Evolutionary conservation across 1,140 invertebrate species (phyloP).

Genomic region (Notospermus geniculatus): DNA sequence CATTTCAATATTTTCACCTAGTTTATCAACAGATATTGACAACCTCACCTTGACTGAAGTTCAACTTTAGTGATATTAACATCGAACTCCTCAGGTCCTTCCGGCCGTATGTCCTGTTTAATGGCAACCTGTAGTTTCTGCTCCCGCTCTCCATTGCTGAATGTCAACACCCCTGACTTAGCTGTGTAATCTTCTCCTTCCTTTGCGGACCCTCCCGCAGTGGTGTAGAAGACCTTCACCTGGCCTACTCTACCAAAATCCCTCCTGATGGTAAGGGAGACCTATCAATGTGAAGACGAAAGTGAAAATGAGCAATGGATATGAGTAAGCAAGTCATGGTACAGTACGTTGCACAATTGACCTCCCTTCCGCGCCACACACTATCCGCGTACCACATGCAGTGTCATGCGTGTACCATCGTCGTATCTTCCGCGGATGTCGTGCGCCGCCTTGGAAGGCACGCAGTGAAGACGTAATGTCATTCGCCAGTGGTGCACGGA

Average conservation of each 20-base stretch:
- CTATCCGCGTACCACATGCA: no score
- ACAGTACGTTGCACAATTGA: no score
- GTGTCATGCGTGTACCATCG: no score
- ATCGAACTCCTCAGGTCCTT: conserved; percentile 47
- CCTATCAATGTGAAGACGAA: conserved; percentile 29
- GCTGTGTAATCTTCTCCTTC: conserved; percentile 35
- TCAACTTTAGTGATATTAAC: conserved; percentile 40
- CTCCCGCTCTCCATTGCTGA: conserved; percentile 32
- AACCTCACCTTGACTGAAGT: conserved; percentile 19
- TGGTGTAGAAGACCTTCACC: conserved; percentile 43
- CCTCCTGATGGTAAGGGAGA: conserved; percentile 31
- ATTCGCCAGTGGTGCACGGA: no score
- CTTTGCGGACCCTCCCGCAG: conserved; percentile 35
- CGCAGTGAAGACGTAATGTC: no score
- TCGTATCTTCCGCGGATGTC: no score
- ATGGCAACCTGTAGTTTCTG: conserved; percentile 31
- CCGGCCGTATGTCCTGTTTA: conserved; percentile 35
- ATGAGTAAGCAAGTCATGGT: no score
- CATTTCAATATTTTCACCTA: no score
- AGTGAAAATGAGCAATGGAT: no score
- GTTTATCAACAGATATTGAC: no score
- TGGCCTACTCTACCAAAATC: conserved; percentile 35
- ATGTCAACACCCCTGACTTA: conserved; percentile 31
- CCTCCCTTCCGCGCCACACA: no score
- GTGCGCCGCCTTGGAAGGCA: no score